Evolutionary conservation across 2,888 invertebrate genomes (phyloP), one percentile per base, ranked within the genome.

Genomic region (Agrochola litura): DNA sequence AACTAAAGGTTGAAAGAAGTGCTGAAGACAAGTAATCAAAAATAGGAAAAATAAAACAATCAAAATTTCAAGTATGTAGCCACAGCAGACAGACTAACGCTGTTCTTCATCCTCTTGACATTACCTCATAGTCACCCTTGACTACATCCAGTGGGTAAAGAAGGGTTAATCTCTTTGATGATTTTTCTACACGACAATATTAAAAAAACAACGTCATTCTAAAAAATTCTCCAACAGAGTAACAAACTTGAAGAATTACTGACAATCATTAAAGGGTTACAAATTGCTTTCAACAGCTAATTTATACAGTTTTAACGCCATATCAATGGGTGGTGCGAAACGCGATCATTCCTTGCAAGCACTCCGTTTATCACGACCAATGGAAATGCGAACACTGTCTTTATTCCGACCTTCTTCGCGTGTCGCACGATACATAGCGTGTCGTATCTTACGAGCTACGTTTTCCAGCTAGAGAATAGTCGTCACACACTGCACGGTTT

Each of bases 381-480:
- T 88, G 74, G 79, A 85, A 88, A 85, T 86, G 84, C 84, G 88
- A 87, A 86, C 77, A 86, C 89, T 90, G 92, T 93, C 92, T 92
- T 89, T 91, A 92, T 92, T 92, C 85, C 82, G 79, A 84, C 85
- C 84, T 82, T 77, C 84, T 92, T 87, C 41, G 93, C 94, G 94
- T 95, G 94, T 82, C 60, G 64, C 94, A 94, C 94, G 94, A 91
- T 52, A 94, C 76, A 71, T 93, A 78, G 91, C 93, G 92, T 94
- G 93, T 75, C 71, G 16, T 69, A 74, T 72, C 83, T 76, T 79
- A 79, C 77, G 54, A 69, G 58, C 60, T 56, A 49, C 75, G 81
- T 83, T 80, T 88, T 81, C 81, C 88, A 83, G 65, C 86, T 70
- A 64, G 69, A 1, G 16, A 56, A 68, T 41, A 19, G 10, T 19